Percentiles rank a stretch among this genome's conserved stretches.
phyloP scores from a whole-genome alignment of 2,113 vertebrate species.

The Haemorhous mexicanus region DNA sequence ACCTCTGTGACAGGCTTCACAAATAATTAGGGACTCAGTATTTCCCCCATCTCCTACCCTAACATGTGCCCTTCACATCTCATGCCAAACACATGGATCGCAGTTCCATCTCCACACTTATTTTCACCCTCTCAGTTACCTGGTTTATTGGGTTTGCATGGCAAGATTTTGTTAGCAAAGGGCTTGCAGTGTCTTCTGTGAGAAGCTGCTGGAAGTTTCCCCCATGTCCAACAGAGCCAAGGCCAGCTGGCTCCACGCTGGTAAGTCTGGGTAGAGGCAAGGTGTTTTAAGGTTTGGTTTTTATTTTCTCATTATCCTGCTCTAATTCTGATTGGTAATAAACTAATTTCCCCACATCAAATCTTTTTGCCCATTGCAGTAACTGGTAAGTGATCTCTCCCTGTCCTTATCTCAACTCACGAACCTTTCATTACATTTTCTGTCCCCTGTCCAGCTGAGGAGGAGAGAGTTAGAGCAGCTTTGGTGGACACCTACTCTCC shows the following conservation, averaged over 20 bases:
- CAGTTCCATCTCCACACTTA: background rate
- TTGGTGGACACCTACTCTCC: background rate
- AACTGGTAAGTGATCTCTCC: background rate
- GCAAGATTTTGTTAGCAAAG: background rate
- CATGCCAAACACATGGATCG: background rate
- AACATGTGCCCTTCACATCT: background rate
- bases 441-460: background rate
- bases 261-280: background rate
- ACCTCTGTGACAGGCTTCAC: background rate
- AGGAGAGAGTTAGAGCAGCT: background rate
- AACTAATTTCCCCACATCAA: background rate
- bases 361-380: background rate
- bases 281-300: background rate
- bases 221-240: background rate
- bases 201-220: background rate
- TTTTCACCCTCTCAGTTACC: background rate
- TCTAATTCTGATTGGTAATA: background rate
- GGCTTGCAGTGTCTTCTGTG: background rate
- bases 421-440: background rate
- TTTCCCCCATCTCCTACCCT: background rate
- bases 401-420: background rate
- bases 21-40: fast-evolving
- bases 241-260: background rate
- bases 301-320: background rate
- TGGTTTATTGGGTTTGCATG: background rate